Evolutionary conservation across 2,113 vertebrate genomes (phyloP).

Genomic region (Siphamia tubifer): DNA sequence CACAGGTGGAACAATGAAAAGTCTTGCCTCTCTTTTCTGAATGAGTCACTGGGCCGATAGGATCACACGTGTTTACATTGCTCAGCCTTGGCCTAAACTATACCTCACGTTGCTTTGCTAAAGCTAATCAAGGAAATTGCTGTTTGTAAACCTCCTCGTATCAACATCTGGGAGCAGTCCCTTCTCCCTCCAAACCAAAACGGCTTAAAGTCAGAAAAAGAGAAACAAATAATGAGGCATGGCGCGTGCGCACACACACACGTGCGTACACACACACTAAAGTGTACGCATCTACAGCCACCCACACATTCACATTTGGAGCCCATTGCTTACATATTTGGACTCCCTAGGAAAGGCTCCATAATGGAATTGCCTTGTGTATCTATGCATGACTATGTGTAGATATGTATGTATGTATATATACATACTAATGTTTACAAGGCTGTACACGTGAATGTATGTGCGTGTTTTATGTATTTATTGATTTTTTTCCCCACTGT

Average conservation of each 20-base stretch:
- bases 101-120: slow-evolving; percentile 56
- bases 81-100: slow-evolving; percentile 37
- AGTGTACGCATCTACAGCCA: slow-evolving; percentile 22
- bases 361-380: too few relatives aligned
- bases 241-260: slow-evolving; percentile 28
- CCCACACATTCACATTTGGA: slow-evolving; percentile 16
- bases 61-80: slow-evolving; percentile 63
- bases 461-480: too few relatives aligned
- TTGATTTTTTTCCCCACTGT: too few relatives aligned
- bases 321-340: too few relatives aligned
- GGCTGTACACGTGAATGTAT: too few relatives aligned
- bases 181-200: slow-evolving; percentile 43
- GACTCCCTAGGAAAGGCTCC: too few relatives aligned
- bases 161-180: slow-evolving; percentile 74
- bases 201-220: slow-evolving; percentile 33
- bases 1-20: slow-evolving; percentile 68
- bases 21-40: slow-evolving; percentile 55
- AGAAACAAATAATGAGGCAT: slow-evolving; percentile 44
- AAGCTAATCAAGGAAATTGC: slow-evolving; percentile 78
- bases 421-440: too few relatives aligned
- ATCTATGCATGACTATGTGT: too few relatives aligned
- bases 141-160: slow-evolving; percentile 77
- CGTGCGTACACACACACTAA: not conserved
- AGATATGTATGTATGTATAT: too few relatives aligned
- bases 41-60: slow-evolving; percentile 44